Evolutionary conservation across 1,140 invertebrate species (phyloP), one percentile per base, ranked within the genome.

Genomic region (Sycophaga agraensis): DNA sequence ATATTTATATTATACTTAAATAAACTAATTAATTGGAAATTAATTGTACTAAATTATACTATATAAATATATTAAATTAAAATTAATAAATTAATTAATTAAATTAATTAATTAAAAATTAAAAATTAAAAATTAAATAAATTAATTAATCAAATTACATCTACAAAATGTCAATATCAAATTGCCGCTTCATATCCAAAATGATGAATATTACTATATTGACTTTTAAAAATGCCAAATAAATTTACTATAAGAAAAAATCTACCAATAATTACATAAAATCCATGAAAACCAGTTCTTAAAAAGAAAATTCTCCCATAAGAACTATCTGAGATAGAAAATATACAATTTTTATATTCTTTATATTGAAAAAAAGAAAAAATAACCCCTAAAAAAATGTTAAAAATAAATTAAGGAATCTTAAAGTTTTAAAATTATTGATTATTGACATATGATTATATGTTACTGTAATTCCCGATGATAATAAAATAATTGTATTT

Each of bases 151-250:
- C 87, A 89, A 12, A 89, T 82, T 68, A 89, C 83, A 84, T 89
- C 86, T 53, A 89, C 84, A 83, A 89, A 89, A 77, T 89, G 87
- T 86, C 87, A 89, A 65, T 89, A 89, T 86, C 87, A 88, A 24
- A 85, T 83, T 55, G 84, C 84, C 57, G 84, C 83, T 83, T 90
- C 86, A 82, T 89, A 88, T 66, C 85, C 84, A 75, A 89, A 85
- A 71, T 88, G 85, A 75, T 89, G 85, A 53, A 59, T 77, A 67
- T 57, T 78, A 48, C 83, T 86, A 73, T 88, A 87, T 67, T 88
- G 4, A 43, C 7, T 43, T 4, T 84, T 49, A 74, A 71, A 59
- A 62, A 83, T 72, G 42, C 86, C 85, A 49, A 83, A 55, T 67
- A 85, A 78, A 72, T 78, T 84, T 43, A 84, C 57, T 66, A 83